phyloP scores from a whole-genome alignment of 2,797 vertebrate genomes.

The Pseudomugil tenellus region DNA sequence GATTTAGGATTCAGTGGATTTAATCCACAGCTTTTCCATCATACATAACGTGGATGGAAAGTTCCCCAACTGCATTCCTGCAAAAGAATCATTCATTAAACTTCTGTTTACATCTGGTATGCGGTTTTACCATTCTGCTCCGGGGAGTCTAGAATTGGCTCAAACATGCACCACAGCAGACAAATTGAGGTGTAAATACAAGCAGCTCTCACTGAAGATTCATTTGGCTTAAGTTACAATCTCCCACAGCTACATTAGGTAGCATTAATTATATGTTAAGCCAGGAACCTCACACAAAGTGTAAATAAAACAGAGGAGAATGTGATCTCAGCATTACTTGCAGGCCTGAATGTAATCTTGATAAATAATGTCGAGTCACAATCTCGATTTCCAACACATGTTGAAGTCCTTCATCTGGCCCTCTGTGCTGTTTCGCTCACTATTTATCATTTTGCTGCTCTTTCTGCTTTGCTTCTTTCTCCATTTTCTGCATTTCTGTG shows the following conservation, averaged over 20 bases:
- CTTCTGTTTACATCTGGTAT: conserved; percentile 26
- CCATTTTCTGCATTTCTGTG: neutral
- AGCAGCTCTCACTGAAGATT: conserved; percentile 20
- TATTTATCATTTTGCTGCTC: conserved; percentile 15
- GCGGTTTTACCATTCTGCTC: conserved; percentile 49
- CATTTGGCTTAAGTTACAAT: conserved; percentile 13
- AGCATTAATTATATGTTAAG: conserved; percentile 21
- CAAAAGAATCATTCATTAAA: conserved; percentile 18
- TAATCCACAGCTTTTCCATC: neutral
- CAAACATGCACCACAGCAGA: conserved; percentile 25
- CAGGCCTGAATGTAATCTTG: conserved; percentile 53
- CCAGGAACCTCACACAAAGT: conserved; percentile 15
- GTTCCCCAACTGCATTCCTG: neutral
- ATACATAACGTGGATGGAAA: conserved; percentile 20
- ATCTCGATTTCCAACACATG: conserved; percentile 31
- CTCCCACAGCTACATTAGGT: conserved; percentile 25
- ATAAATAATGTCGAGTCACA: conserved; percentile 37
- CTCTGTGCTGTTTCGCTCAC: conserved; percentile 14
- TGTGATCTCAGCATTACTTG: conserved; percentile 21
- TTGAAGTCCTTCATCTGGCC: conserved; percentile 26
- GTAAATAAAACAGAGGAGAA: conserved; percentile 23
- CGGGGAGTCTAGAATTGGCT: conserved; percentile 28
- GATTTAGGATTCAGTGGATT: neutral
- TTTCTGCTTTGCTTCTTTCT: conserved; percentile 16
- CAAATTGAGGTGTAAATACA: conserved; percentile 42